Base-by-base conservation (phyloP, 2,888 invertebrate genomes). In the Tillus elongatus region DNA sequence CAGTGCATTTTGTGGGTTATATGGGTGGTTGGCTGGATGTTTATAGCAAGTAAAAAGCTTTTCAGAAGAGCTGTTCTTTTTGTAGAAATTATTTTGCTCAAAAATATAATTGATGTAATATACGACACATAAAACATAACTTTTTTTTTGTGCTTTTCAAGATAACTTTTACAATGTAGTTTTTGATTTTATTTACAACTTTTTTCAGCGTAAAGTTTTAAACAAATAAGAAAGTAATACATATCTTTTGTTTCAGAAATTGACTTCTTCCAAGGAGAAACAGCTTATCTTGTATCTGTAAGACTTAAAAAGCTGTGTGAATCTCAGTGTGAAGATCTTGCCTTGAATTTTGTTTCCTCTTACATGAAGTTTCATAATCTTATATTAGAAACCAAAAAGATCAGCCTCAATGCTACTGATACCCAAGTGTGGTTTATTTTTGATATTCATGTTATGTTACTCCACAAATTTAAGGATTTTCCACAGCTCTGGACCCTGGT, bases 251-350 rank as follows among this genome's bases (percentile, higher is more conserved):
- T 53, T 67, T 41, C 52, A 68, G 67, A 68, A 53, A 51, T 68
- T 55, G 70, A 72, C 47, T 74, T 73, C 54, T 74, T 75, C 46
- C 68, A 69, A 51, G 63, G 66, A 44, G 76, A 77, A 62, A 70
- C 71, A 38, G 72, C 71, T 33, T 71, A 72, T 56, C 60, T 75
- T 50, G 65, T 76, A 44, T 69, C 71, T 33, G 70, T 74, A 57
- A 67, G 77, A 47, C 61, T 77, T 48, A 74, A 72, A 52, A 73
- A 73, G 56, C 62, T 77, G 43, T 72, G 73, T 55, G 74, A 75
- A 60, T 71, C 72, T 44, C 70, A 72, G 49, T 75, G 75, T 61
- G 74, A 75, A 63, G 74, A 75, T 57, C 63, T 76, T 45, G 77
- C 77, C 41, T 63, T 75, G 37, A 71, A 71, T 56, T 66, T 76